These are phyloP conservation scores for Enteromius radiatus DNA, from an alignment of 2,797 vertebrate genomes.

Conservation along the genomic window DNA sequence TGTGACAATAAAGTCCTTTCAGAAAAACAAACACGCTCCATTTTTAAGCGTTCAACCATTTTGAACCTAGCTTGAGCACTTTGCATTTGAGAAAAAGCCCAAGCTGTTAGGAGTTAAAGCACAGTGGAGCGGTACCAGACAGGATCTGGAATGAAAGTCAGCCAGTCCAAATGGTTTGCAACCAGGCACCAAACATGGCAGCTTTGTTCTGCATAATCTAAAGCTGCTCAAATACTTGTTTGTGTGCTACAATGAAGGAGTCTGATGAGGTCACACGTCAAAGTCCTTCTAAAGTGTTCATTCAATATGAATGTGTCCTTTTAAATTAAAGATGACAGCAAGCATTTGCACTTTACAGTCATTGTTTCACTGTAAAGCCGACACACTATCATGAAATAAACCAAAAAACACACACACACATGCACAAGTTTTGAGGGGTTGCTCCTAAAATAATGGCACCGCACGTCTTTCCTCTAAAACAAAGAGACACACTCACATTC, in stretches of 20 bases:
- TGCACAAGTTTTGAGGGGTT: neutral
- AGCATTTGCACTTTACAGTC: conserved; percentile 21
- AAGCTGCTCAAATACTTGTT: conserved; percentile 13
- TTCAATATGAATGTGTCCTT: conserved; percentile 12
- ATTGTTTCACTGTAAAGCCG: conserved; percentile 32
- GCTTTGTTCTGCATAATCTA: conserved; percentile 18
- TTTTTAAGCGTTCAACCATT: neutral
- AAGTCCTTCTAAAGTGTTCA: conserved; percentile 5
- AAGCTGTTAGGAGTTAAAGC: conserved; percentile 3
- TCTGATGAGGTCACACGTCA: neutral
- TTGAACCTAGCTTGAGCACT: neutral
- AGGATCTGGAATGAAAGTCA: neutral
- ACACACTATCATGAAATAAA: neutral
- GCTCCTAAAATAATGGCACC: neutral
- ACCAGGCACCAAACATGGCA: neutral
- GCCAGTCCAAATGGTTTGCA: neutral
- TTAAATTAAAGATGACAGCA: conserved; percentile 33
- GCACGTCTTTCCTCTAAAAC: neutral
- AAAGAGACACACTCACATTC: conserved; percentile 82
- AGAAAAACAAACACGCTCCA: neutral
- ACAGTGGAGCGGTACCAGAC: neutral
- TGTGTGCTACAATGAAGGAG: neutral
- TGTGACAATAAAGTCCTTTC: neutral
- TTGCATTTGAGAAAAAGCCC: neutral
- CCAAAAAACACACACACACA: neutral